These are phyloP conservation scores for Xenopus borealis DNA, from an alignment of 2,113 vertebrate species.

Conservation along the genomic window DNA sequence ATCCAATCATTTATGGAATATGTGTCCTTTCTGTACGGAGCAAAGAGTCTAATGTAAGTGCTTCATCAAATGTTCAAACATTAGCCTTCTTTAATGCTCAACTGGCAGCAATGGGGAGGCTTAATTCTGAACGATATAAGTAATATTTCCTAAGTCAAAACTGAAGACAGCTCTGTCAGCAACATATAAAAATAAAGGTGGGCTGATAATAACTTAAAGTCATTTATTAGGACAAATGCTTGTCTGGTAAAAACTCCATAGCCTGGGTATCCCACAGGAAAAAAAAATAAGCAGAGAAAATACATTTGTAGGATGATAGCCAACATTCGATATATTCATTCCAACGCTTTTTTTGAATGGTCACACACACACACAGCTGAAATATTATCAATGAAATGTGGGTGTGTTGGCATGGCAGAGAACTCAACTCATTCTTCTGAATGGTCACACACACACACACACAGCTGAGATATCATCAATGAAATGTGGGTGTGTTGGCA, in stretches of 20 bases:
- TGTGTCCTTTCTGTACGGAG: too few species aligned
- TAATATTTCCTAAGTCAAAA: too few species aligned
- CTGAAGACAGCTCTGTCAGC: too few species aligned
- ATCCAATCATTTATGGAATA: too few species aligned
- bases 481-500: constrained; percentile 22
- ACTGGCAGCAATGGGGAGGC: too few species aligned
- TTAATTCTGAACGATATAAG: too few species aligned
- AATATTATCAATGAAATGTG: constrained; percentile 17
- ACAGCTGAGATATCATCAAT: constrained; percentile 13
- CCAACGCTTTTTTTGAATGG: neutral
- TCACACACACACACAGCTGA: neutral
- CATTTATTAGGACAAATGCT: constrained; percentile 8
- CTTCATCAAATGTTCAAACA: too few species aligned
- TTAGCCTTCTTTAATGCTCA: too few species aligned
- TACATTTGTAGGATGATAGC: neutral
- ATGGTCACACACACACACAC: neutral
- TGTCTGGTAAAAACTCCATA: neutral
- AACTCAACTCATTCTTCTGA: neutral
- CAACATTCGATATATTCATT: neutral
- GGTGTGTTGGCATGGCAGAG: constrained; percentile 12
- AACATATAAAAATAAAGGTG: too few species aligned
- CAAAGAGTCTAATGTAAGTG: too few species aligned
- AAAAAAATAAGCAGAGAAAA: neutral
- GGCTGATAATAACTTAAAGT: neutral
- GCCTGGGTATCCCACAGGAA: neutral